Evolutionary conservation across 2,797 vertebrate genomes (phyloP), one percentile per base, ranked within the genome.

Genomic region (Enteromius anoplus): DNA sequence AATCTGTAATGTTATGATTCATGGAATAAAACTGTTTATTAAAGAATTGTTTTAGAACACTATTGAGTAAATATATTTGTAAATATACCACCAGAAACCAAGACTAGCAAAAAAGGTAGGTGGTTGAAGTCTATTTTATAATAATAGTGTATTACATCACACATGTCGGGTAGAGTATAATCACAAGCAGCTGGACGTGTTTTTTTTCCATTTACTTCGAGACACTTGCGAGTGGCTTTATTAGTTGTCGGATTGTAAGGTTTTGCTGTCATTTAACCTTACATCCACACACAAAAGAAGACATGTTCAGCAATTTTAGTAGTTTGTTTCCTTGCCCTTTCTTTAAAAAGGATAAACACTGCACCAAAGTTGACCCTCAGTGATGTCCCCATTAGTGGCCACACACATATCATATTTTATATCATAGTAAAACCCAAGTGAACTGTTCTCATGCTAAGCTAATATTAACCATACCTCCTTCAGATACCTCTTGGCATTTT

Each of bases 261-360:
- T 14, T 32, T 47, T 47, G 40, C 68, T 80, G 78, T 42, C 26
- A 62, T 71, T 75, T 70, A 32, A 68, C 53, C 51, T 26, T n/a
- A 42, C 49, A 60, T 42, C 42, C 15, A 19, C 17, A 69, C 26
- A 49, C 26, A 11, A 6, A 23, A 69, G 47, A 55, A 80, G 9
- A 58, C 42, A 19, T 45, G 23, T 17, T 40, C 32, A 60, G 68
- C 37, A 80, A 60, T 80, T 84, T 64, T 10, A 55, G 9, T 32
- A 17, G 40, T 49, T 34, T 23, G 10, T 79, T n/a, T 62, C 82
- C 34, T 84, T 12, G 19, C 34, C 76, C 32, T 65, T 84, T 78
- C 32, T 71, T 79, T 79, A 66, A 77, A 42, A 60, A 77, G 73
- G 49, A 83, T 65, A 84, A 64, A 77, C 64, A 73, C 17, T 72